Evolutionary conservation across 2,888 invertebrate genomes (phyloP).

Genomic region (Isotomurus palustris): DNA sequence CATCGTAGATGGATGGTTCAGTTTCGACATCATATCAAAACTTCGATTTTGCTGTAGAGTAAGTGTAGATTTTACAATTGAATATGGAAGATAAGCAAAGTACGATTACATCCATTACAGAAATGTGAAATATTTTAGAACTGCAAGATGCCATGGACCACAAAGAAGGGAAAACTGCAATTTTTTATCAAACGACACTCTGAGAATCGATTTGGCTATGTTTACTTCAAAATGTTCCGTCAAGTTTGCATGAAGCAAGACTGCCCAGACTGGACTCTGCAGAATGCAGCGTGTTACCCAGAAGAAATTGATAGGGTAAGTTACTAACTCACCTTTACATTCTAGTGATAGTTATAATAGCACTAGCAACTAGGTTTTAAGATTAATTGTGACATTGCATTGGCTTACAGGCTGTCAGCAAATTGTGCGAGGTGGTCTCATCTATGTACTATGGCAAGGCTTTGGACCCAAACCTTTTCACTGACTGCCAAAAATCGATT

Average conservation of each 20-base stretch:
- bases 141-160: slow-evolving; percentile 22
- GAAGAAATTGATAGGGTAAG: slow-evolving; percentile 21
- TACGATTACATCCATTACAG: not conserved
- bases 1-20: not conserved
- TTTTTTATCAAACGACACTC: slow-evolving; percentile 10
- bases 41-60: slow-evolving; percentile 26
- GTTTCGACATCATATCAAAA: slow-evolving; percentile 21
- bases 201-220: slow-evolving; percentile 10
- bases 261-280: slow-evolving; percentile 12
- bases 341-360: not conserved
- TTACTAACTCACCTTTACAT: not conserved
- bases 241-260: slow-evolving; percentile 20
- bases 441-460: slow-evolving; percentile 13
- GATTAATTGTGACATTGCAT: not conserved
- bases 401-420: slow-evolving; percentile 10
- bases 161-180: slow-evolving; percentile 21
- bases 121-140: no score
- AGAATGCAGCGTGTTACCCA: slow-evolving; percentile 23
- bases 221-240: slow-evolving; percentile 20
- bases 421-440: slow-evolving; percentile 17
- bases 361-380: not conserved
- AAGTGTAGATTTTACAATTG: not conserved
- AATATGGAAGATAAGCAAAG: not conserved
- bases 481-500: slow-evolving; percentile 22
- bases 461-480: slow-evolving; percentile 6